Evolutionary conservation across 2,113 vertebrate genomes (phyloP).

Genomic region (Scomber japonicus): DNA sequence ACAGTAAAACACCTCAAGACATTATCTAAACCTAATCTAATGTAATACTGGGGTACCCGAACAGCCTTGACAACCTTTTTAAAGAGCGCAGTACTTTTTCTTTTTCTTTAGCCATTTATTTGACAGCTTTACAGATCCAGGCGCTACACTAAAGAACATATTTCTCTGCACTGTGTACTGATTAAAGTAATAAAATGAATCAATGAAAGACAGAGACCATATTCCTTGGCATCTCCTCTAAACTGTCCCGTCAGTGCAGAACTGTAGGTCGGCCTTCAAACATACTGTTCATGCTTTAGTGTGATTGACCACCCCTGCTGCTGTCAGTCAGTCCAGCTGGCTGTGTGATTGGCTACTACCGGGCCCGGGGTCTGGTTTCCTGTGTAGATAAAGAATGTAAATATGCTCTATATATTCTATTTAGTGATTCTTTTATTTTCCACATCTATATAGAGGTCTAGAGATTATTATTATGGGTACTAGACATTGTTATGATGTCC

Average conservation of each 20-base stretch:
- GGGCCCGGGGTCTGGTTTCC: slow-evolving; percentile 35
- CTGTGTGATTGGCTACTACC: slow-evolving; percentile 45
- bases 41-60: neutral
- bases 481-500: slow-evolving; percentile 49
- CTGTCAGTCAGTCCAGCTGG: slow-evolving; percentile 52
- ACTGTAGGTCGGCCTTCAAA: slow-evolving; percentile 19
- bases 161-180: slow-evolving; percentile 25
- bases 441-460: slow-evolving; percentile 68
- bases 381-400: slow-evolving; percentile 77
- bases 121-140: slow-evolving; percentile 7
- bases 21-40: neutral
- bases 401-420: slow-evolving; percentile 77
- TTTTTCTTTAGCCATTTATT: neutral
- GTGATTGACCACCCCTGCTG: slow-evolving; percentile 56
- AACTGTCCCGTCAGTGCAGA: slow-evolving; percentile 3
- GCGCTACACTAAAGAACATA: neutral
- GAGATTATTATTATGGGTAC: slow-evolving; percentile 50
- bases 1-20: no score
- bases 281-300: slow-evolving; percentile 31
- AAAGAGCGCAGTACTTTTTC: slow-evolving; percentile 1
- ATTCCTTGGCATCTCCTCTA: slow-evolving; percentile 6
- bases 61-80: slow-evolving; percentile 11
- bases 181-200: neutral
- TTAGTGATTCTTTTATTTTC: slow-evolving; percentile 72
- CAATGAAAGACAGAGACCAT: slow-evolving; percentile 7